A percentile compares a stretch with the other conserved stretches of the same genome.
These are phyloP conservation scores for Tenebrosternarchus preto DNA, from an alignment of 2,113 vertebrate species.

Conservation along the genomic window DNA sequence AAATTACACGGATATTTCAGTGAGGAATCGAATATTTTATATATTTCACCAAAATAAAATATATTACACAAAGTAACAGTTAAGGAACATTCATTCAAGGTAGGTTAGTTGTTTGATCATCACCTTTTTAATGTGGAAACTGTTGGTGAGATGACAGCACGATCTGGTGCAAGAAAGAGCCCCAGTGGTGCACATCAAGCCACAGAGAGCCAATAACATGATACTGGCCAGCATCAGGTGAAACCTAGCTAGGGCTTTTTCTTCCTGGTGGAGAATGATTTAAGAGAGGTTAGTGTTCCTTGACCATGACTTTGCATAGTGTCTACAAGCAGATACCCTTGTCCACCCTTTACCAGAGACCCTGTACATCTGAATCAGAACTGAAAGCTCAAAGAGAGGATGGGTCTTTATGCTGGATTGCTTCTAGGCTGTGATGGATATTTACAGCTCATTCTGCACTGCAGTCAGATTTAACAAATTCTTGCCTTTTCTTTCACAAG, in stretches of 20 bases:
- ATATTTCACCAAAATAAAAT: background rate
- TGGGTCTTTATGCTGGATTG: too few relatives aligned
- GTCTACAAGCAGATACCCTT: background rate
- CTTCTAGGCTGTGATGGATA: too few relatives aligned
- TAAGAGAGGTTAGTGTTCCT: background rate
- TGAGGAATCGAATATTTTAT: background rate
- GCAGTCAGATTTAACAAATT: too few relatives aligned
- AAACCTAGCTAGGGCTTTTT: conserved; percentile 62
- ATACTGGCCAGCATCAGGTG: conserved; percentile 70
- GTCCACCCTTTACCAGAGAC: background rate
- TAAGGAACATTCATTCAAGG: background rate
- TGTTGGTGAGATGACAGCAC: conserved; percentile 50
- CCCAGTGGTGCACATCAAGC: conserved; percentile 66
- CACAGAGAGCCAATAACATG: conserved; percentile 68
- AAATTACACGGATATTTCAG: conserved; percentile 45
- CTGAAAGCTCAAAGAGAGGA: too few relatives aligned
- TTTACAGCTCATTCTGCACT: too few relatives aligned
- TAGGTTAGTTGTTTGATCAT: conserved; percentile 1
- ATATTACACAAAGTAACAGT: background rate
- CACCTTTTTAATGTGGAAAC: conserved; percentile 66
- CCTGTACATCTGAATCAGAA: too few relatives aligned
- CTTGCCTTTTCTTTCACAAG: too few relatives aligned
- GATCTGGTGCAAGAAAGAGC: conserved; percentile 54
- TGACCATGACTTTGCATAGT: background rate
- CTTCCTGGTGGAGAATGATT: conserved; percentile 59